Evolutionary conservation across 1,140 invertebrate genomes (phyloP), one percentile per base, ranked within the genome.

Genomic region (Diabrotica virgifera): DNA sequence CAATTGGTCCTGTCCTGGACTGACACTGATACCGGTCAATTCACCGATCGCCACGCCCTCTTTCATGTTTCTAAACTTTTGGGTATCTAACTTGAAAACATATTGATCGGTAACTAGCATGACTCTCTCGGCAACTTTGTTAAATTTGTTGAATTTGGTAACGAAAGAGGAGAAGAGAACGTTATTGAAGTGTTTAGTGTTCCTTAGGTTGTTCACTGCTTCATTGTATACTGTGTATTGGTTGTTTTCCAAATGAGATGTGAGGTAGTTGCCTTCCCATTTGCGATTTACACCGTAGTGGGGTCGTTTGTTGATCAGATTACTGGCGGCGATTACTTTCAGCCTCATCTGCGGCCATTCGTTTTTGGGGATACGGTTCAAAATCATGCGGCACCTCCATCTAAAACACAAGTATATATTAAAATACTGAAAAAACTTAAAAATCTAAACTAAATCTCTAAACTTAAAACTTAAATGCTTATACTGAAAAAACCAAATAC

Each of bases 231-330:
- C 79, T 36, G 86, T 80, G 56, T 85, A 88, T 52, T 87, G 86
- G 36, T 86, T 82, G 77, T 98, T 96, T 74, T 97, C 94, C 40
- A 84, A 82, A 36, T 86, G 83, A 53, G 85, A 82, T 2, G 88
- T 83, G 60, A 98, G 81, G 77, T 98, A 98, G 81, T 98, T 96
- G 36, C 96, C 96, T 68, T 90, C 84, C 96, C 97, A 98, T 65
- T 87, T 85, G 36, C 95, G 81, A 5, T 85, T 83, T 56, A 92
- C 87, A 0, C 96, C 96, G 90, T 93, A 98, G 59, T 91, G 83
- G 2, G 80, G 74, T 40, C 96, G 85, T 64, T 92, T 86, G 0
- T 89, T 87, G 57, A 86, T 84, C 10, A 98, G 80, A 5, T 86
- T 87, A 54, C 90, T 87, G 13, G 90, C 92, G 0, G 95, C 91